Conservation (phyloP, 2,888 invertebrate genomes). For the Sesia bembeciformis region DNA sequence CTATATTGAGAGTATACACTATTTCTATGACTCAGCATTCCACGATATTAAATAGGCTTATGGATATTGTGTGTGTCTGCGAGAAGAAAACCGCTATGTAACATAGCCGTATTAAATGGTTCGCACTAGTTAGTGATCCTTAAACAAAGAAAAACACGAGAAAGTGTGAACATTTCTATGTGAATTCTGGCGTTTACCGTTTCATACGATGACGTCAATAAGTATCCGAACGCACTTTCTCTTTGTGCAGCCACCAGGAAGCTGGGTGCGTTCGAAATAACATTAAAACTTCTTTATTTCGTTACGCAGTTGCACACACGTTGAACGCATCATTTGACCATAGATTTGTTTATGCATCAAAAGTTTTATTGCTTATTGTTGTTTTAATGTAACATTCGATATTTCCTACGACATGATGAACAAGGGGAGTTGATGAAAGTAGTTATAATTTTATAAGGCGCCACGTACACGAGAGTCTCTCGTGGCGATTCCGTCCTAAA, state of each 20-base stretch:
- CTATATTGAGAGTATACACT: too few relatives aligned
- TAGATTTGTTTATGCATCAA: neutral
- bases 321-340: conserved; percentile 6
- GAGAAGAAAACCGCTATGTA: neutral
- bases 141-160: neutral
- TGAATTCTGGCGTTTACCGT: neutral
- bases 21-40: too few relatives aligned
- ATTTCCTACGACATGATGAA: too few relatives aligned
- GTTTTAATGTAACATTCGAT: too few relatives aligned
- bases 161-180: neutral
- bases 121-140: neutral
- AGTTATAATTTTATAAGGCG: too few relatives aligned
- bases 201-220: conserved; percentile 10
- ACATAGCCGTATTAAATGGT: neutral
- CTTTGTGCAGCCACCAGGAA: conserved; percentile 3
- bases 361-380: too few relatives aligned
- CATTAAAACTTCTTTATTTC: conserved; percentile 4
- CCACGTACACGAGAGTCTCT: too few relatives aligned
- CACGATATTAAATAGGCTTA: too few relatives aligned
- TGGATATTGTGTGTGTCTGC: neutral
- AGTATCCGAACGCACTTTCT: conserved; percentile 19
- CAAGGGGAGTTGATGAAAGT: too few relatives aligned
- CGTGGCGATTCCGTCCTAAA: too few relatives aligned
- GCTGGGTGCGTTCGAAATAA: conserved; percentile 5
- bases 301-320: conserved; percentile 3